A percentile compares a stretch with the other conserved stretches of the same genome.
Conservation (phyloP, 2,888 invertebrate species). For the Scaptodrosophila latifasciaeformis region DNA sequence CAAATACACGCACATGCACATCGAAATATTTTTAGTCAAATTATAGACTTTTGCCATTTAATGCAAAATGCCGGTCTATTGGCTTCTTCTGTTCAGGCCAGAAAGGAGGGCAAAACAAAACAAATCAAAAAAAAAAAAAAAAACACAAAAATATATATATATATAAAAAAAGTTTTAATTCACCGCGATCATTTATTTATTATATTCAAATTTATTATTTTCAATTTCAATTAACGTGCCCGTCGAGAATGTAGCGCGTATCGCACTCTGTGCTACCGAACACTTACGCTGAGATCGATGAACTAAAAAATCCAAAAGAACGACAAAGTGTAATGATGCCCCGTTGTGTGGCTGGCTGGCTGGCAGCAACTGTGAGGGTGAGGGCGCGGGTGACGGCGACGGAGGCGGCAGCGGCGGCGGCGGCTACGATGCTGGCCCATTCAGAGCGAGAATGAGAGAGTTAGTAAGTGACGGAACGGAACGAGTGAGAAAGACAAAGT, state of each 20-base stretch:
- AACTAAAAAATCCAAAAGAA: conserved; percentile 70
- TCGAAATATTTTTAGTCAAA: no score
- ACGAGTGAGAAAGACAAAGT: no score
- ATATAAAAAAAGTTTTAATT: neutral
- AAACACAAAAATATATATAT: neutral
- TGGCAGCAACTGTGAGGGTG: conserved; percentile 5
- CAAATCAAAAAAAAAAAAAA: neutral
- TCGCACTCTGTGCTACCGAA: conserved; percentile 49
- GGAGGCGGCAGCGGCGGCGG: neutral
- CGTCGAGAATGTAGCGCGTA: neutral
- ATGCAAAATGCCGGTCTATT: neutral
- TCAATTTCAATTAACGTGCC: neutral
- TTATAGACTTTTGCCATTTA: neutral
- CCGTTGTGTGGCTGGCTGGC: conserved; percentile 22
- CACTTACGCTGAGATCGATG: conserved; percentile 74
- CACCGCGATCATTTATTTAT: neutral
- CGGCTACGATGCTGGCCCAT: neutral
- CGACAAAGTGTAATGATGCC: conserved; percentile 53
- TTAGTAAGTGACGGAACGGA: neutral
- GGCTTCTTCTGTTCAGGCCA: no score
- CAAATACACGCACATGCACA: neutral
- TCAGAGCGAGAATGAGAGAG: conserved; percentile 5
- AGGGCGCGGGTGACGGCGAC: conserved; percentile 21
- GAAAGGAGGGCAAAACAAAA: neutral
- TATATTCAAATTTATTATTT: no score